phyloP scores from a whole-genome alignment of 2,113 vertebrate species.

The Numida meleagris region DNA sequence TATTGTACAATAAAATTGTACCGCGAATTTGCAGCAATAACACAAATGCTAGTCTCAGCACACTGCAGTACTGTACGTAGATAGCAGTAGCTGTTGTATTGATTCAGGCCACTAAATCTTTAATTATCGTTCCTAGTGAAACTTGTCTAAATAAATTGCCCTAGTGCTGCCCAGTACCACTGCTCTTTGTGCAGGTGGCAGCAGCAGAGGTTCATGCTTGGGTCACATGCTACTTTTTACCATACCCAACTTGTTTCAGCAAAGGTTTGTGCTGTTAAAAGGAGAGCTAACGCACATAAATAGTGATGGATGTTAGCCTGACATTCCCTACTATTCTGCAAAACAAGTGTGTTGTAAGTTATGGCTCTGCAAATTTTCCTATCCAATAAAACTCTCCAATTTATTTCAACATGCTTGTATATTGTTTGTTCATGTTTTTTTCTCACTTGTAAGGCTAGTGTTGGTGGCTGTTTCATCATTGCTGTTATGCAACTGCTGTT shows the following conservation, averaged over 20 bases:
- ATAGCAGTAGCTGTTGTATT: background rate
- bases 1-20: background rate
- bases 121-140: constrained; percentile 58
- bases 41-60: constrained; percentile 21
- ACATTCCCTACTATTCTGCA: background rate
- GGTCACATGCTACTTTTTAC: background rate
- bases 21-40: constrained; percentile 10
- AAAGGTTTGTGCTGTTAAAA: background rate
- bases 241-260: background rate
- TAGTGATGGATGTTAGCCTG: background rate
- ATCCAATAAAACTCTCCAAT: background rate
- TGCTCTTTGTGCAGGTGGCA: background rate
- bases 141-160: constrained; percentile 48
- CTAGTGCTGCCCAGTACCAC: background rate
- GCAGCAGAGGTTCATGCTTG: background rate
- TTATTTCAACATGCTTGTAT: background rate
- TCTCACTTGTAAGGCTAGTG: background rate
- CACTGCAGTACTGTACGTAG: background rate
- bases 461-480: background rate
- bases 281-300: background rate
- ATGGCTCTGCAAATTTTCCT: background rate
- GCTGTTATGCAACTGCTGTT: rapidly evolving
- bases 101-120: constrained; percentile 42
- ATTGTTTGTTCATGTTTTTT: background rate
- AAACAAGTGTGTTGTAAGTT: background rate